These are phyloP conservation scores for Pocillopora meandrina DNA, from an alignment of 92 coral and sea anemone genomes.

Conservation along the genomic window DNA sequence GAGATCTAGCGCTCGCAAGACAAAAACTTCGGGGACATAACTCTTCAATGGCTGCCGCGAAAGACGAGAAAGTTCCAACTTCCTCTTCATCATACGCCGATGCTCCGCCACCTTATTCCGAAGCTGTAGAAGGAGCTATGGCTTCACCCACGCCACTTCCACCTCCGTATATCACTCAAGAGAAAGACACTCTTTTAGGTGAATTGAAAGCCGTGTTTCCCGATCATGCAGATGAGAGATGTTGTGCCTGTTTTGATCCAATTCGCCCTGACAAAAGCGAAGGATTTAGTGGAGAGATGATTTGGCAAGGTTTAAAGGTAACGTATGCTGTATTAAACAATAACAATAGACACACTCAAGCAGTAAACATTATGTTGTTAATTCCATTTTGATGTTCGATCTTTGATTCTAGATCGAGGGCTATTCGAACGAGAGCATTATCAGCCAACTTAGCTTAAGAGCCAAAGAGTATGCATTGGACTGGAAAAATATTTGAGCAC, in stretches of 20 bases:
- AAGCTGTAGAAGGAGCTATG: constrained; percentile 43
- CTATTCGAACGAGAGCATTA: too few relatives aligned
- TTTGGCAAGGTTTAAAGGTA: constrained; percentile 86
- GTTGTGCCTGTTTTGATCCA: constrained; percentile 92
- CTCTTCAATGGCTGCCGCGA: constrained; percentile 31
- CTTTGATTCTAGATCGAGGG: background rate
- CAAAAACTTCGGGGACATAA: constrained; percentile 13
- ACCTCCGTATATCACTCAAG: constrained; percentile 74
- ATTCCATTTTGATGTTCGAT: too few relatives aligned
- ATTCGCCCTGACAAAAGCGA: constrained; percentile 81
- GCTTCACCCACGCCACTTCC: constrained; percentile 50
- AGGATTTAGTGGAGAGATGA: constrained; percentile 86
- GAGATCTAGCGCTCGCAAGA: constrained; percentile 54
- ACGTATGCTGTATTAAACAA: background rate
- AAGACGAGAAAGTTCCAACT: constrained; percentile 24
- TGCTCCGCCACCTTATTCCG: constrained; percentile 86
- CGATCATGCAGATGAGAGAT: constrained; percentile 70
- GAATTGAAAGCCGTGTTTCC: constrained; percentile 56
- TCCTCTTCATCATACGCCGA: constrained; percentile 38
- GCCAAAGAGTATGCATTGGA: background rate
- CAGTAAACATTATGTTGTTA: background rate
- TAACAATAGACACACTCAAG: background rate
- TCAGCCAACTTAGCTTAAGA: background rate
- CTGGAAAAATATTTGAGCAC: too few relatives aligned
- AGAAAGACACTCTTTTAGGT: constrained; percentile 60